Base-by-base conservation (phyloP, 2,113 vertebrate species). In the Epinephelus lanceolatus region DNA sequence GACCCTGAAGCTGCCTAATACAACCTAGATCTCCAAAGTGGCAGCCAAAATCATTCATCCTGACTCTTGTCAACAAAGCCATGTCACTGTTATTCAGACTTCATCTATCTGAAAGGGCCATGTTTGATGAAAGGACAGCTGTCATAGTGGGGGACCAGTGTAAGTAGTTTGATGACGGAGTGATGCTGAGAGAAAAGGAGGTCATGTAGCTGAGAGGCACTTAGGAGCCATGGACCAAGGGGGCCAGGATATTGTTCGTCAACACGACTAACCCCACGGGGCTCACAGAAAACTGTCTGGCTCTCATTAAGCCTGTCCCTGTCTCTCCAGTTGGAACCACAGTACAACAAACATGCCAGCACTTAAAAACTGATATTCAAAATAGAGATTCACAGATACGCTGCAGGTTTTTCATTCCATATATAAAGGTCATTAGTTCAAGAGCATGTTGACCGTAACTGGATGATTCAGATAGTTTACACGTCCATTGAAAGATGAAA, bases 71-170 rank as follows among this genome's bases (percentile, higher is more conserved):
- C 89, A 84, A 83, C 80, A 86, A 71, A 83, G 47, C 63, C 45
- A 75, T 85, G 80, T 80, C 86, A 75, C 68, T 79, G 85, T 80
- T 78, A 79, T 79, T 90, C 70, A 80, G 77, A 62, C 72, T 61
- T 80, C 78, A 84, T 87, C 81, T 66, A 77, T 89, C 73, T 88
- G 21, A 91, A 88, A 78, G 67, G 59, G 30, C 76, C 63, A 61
- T 83, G 85, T 89, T 85, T 90, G 91, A 91, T 78, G 82, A 92
- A 91, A 93, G 87, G 84, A 89, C 93, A 92, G 91, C 92, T 92
- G 93, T 91, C 92, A 89, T 78, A 89, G 81, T 51, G 71, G 89
- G 85, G 85, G 89, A 83, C 86, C 14, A 2, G 66, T 37, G 60
- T 85, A 94, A 94, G 93, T 86, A 87, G 76, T 71, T 57, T 81